phyloP scores from a whole-genome alignment of 2,113 vertebrate species.

The Echinops telfairi region DNA sequence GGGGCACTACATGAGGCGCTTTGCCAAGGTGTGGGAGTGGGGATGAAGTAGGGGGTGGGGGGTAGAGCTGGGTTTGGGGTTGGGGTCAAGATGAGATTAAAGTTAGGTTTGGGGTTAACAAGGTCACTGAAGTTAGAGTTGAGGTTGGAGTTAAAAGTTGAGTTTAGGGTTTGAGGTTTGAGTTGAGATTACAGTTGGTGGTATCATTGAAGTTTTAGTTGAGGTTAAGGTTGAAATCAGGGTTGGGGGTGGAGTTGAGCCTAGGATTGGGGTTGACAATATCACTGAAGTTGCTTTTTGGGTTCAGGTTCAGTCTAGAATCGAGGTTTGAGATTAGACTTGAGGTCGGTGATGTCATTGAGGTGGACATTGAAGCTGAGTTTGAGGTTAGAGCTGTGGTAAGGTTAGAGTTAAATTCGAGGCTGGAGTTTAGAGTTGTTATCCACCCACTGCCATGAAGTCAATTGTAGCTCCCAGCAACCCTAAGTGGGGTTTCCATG shows the following conservation, averaged over 20 bases:
- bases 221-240: neutral
- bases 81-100: neutral
- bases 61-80: neutral
- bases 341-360: neutral
- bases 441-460: too few relatives aligned
- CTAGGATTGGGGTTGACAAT: neutral
- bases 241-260: neutral
- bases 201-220: neutral
- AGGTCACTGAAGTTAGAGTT: neutral
- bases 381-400: neutral
- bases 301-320: neutral
- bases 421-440: neutral
- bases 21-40: slow-evolving; percentile 93
- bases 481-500: too few relatives aligned
- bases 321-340: neutral
- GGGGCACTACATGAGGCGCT: slow-evolving; percentile 98
- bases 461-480: too few relatives aligned
- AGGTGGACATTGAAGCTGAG: neutral
- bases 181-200: neutral
- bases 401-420: neutral
- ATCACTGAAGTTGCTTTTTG: neutral
- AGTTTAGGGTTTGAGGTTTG: neutral
- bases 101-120: too few relatives aligned
- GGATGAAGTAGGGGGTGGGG: neutral
- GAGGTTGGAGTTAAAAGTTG: neutral